Evolutionary conservation across 2,888 invertebrate genomes (phyloP).

Genomic region (Nomada hirtipes): DNA sequence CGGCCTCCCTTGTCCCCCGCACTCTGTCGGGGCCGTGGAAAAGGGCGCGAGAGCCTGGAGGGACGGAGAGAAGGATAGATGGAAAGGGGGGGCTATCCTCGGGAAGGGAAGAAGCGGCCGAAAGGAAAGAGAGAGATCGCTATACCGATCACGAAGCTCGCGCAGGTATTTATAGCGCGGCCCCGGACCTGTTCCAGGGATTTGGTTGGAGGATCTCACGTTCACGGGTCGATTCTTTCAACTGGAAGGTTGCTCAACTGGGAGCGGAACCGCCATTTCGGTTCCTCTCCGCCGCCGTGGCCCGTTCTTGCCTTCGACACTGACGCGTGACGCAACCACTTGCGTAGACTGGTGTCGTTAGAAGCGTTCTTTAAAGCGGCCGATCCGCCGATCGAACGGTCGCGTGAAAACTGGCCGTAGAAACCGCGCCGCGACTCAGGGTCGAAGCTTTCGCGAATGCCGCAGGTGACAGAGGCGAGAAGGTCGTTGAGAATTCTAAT

Average conservation of each 20-base stretch:
- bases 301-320: constrained; percentile 51
- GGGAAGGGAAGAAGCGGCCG: constrained; percentile 7
- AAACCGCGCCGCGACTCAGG: constrained; percentile 19
- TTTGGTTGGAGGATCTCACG: constrained; percentile 68
- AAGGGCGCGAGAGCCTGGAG: constrained; percentile 12
- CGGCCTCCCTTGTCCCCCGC: constrained; percentile 45
- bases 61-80: constrained; percentile 16
- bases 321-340: constrained; percentile 70
- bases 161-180: constrained; percentile 80
- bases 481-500: background rate
- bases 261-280: constrained; percentile 77
- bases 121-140: constrained; percentile 60
- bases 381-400: constrained; percentile 24
- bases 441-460: constrained; percentile 18
- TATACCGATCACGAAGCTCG: constrained; percentile 78
- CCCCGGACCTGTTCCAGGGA: constrained; percentile 74
- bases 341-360: constrained; percentile 72
- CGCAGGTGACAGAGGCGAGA: background rate
- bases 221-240: constrained; percentile 55
- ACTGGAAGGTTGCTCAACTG: constrained; percentile 77
- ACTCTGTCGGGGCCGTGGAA: constrained; percentile 31
- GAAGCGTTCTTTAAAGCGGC: constrained; percentile 55
- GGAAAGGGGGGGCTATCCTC: constrained; percentile 40
- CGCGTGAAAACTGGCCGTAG: constrained; percentile 21
- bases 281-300: constrained; percentile 63